Percentiles rank a stretch among this genome's conserved stretches.
Evolutionary conservation across 2,888 invertebrate species (phyloP).

Genomic region (Cerceris rybyensis): DNA sequence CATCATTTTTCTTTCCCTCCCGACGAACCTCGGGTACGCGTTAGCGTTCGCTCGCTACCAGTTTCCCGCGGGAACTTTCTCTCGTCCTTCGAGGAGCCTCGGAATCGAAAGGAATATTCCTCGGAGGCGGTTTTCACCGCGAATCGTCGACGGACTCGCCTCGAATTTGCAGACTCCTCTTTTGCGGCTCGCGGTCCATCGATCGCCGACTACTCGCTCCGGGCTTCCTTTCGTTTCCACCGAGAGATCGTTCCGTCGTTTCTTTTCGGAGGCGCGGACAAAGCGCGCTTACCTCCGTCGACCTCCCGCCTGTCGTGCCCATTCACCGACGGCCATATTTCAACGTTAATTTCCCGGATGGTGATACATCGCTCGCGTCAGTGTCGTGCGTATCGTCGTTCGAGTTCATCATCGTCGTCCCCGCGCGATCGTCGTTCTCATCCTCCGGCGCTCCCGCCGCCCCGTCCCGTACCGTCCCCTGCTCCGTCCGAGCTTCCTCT

Average conservation of each 20-base stretch:
- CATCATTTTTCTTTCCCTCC: slow-evolving; percentile 44
- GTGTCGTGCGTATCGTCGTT: slow-evolving; percentile 69
- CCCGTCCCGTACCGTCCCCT: slow-evolving; percentile 1
- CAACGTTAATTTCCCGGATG: slow-evolving; percentile 76
- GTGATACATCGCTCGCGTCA: slow-evolving; percentile 75
- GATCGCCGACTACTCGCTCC: background rate
- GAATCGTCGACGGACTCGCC: no score
- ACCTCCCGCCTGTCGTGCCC: slow-evolving; percentile 36
- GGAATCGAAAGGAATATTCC: no score
- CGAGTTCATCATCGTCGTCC: slow-evolving; percentile 69
- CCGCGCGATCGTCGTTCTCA: slow-evolving; percentile 16
- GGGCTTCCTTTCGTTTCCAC: background rate
- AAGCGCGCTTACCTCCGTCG: slow-evolving; percentile 13
- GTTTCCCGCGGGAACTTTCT: slow-evolving; percentile 25
- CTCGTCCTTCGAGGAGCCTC: background rate
- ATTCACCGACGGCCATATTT: slow-evolving; percentile 68
- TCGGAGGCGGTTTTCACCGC: background rate
- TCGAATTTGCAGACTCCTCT: no score
- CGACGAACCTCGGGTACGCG: slow-evolving; percentile 45
- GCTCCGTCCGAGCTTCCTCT: slow-evolving; percentile 19
- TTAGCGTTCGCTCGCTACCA: slow-evolving; percentile 57
- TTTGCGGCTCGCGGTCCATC: slow-evolving; percentile 1
- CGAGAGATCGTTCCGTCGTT: background rate
- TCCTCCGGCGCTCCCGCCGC: slow-evolving; percentile 22
- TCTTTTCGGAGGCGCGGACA: background rate